A percentile compares a stretch with the other conserved stretches of the same genome.
Conservation (phyloP, 1,140 invertebrate genomes). For the Colletes gigas region DNA sequence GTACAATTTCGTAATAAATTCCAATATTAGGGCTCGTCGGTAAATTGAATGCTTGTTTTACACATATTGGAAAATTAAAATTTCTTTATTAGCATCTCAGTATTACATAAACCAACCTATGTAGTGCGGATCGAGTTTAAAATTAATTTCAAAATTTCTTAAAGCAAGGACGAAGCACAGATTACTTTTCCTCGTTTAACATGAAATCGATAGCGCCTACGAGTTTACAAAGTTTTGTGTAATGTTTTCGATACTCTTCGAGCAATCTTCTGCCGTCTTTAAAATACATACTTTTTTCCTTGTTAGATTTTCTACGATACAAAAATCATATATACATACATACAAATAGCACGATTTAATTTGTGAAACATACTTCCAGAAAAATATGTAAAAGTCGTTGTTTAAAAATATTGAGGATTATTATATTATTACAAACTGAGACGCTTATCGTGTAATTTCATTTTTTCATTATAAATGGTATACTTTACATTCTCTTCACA, state of each 20-base stretch:
- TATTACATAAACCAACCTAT: not conserved
- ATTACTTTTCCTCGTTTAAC: slow-evolving; percentile 1
- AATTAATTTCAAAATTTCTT: slow-evolving; percentile 9
- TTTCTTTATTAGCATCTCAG: not conserved
- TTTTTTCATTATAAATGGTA: too few species aligned
- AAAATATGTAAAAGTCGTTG: too few species aligned
- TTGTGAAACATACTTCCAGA: too few species aligned
- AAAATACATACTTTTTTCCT: too few species aligned
- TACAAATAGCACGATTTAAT: too few species aligned
- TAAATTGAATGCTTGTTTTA: not conserved
- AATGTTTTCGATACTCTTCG: not conserved
- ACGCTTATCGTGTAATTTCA: too few species aligned
- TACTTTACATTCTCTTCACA: too few species aligned
- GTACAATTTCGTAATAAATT: too few species aligned
- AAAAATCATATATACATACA: too few species aligned
- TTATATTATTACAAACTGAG: too few species aligned
- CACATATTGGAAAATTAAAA: not conserved
- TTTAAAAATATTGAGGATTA: too few species aligned
- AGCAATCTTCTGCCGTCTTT: not conserved
- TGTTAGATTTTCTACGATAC: too few species aligned
- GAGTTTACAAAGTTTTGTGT: slow-evolving; percentile 6
- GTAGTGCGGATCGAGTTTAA: not conserved
- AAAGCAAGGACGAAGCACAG: not conserved
- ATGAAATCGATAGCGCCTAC: not conserved
- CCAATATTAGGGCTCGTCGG: not conserved